phyloP scores from a whole-genome alignment of 2,888 invertebrate genomes.

The Leptinotarsa juncta region DNA sequence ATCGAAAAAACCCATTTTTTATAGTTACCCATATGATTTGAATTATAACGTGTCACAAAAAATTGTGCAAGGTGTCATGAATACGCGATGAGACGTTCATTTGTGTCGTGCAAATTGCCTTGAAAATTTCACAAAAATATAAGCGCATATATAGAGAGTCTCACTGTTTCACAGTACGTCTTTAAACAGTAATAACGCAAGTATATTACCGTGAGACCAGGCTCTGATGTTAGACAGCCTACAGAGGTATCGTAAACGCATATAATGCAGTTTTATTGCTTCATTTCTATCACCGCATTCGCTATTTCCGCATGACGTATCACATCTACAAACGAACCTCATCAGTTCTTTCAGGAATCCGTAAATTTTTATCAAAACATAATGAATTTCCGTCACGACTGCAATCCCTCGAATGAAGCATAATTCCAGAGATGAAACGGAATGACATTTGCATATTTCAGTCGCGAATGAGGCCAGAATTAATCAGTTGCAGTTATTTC shows the following conservation, averaged over 20 bases:
- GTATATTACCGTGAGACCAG: too few relatives aligned
- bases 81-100: too few relatives aligned
- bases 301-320: neutral
- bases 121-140: too few relatives aligned
- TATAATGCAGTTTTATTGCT: neutral
- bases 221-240: neutral
- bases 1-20: too few relatives aligned
- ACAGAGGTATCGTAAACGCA: neutral
- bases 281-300: neutral
- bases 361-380: neutral
- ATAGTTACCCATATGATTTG: too few relatives aligned
- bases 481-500: conserved; percentile 43
- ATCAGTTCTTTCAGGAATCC: neutral
- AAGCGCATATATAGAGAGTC: too few relatives aligned
- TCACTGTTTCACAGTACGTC: too few relatives aligned
- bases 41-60: too few relatives aligned
- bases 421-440: conserved; percentile 40
- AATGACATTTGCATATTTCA: conserved; percentile 42
- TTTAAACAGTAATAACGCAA: too few relatives aligned
- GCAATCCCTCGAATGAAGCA: conserved; percentile 24
- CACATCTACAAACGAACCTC: neutral
- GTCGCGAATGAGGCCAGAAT: conserved; percentile 32
- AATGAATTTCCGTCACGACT: conserved; percentile 1
- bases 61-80: too few relatives aligned
- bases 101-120: too few relatives aligned